A percentile compares a stretch with the other conserved stretches of the same genome.
Conservation (phyloP, 1,140 invertebrate genomes). For the Leptopilina clavipes region DNA sequence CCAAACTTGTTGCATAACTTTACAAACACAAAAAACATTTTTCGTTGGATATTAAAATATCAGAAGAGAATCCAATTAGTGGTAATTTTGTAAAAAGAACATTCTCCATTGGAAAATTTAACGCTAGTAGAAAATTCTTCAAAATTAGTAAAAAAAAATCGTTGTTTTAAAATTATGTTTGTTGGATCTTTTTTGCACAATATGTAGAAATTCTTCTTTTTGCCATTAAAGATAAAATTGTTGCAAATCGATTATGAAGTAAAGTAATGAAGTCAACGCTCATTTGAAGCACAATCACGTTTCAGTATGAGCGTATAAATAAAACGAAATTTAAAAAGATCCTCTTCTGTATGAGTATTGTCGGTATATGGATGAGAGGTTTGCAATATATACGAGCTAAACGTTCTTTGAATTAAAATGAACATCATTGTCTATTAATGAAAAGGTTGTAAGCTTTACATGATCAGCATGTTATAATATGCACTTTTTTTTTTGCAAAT, state of each 20-base stretch:
- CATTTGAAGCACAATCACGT: background rate
- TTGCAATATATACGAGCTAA: background rate
- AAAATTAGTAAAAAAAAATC: no score
- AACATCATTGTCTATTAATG: background rate
- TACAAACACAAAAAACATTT: background rate
- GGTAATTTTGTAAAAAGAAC: no score
- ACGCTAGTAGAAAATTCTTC: no score
- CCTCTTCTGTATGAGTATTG: background rate
- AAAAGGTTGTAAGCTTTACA: conserved; percentile 22
- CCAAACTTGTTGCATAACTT: background rate
- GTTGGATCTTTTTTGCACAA: no score
- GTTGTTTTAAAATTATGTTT: no score
- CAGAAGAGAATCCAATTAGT: no score
- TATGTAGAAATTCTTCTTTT: no score
- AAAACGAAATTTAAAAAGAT: background rate
- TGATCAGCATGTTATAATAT: conserved; percentile 16
- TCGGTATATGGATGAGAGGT: background rate
- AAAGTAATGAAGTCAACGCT: no score
- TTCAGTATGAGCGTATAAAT: background rate
- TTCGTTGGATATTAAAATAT: no score
- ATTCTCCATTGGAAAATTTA: no score
- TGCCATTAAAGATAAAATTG: no score
- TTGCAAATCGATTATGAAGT: no score
- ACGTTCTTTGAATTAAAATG: conserved; percentile 18
- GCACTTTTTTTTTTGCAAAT: background rate